Conservation (phyloP, 2,888 invertebrate species). For the Cheilosia urbana region DNA sequence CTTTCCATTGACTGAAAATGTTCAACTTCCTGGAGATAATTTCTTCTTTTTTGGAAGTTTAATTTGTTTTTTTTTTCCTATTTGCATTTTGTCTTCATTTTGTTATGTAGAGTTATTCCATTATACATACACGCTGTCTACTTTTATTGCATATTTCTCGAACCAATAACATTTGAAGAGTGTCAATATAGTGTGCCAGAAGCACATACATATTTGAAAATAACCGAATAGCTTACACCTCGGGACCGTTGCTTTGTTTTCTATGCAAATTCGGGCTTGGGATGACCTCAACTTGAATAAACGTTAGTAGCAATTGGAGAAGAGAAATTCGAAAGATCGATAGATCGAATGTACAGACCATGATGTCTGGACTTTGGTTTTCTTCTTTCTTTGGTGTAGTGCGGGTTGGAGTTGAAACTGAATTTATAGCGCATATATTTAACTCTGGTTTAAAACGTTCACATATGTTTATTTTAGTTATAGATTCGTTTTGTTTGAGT, state of each 20-base stretch:
- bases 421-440: too few species aligned
- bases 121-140: neutral
- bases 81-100: constrained; percentile 1
- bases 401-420: too few species aligned
- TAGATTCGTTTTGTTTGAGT: too few species aligned
- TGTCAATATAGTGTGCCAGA: neutral
- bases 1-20: constrained; percentile 4
- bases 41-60: neutral
- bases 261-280: neutral
- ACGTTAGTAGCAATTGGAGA: neutral
- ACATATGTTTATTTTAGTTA: too few species aligned
- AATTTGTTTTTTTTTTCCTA: neutral
- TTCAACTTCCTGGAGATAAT: constrained; percentile 13
- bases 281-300: constrained; percentile 3
- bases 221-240: neutral
- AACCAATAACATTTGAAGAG: constrained; percentile 1
- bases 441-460: too few species aligned
- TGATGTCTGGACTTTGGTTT: too few species aligned
- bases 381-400: too few species aligned
- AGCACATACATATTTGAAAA: neutral
- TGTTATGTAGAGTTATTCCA: constrained; percentile 20
- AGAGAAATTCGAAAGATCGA: neutral
- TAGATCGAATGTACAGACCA: too few species aligned
- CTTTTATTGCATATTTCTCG: constrained; percentile 13
- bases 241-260: neutral